These are phyloP conservation scores for Staurois parvus DNA, from an alignment of 2,797 vertebrate species.

Conservation along the genomic window DNA sequence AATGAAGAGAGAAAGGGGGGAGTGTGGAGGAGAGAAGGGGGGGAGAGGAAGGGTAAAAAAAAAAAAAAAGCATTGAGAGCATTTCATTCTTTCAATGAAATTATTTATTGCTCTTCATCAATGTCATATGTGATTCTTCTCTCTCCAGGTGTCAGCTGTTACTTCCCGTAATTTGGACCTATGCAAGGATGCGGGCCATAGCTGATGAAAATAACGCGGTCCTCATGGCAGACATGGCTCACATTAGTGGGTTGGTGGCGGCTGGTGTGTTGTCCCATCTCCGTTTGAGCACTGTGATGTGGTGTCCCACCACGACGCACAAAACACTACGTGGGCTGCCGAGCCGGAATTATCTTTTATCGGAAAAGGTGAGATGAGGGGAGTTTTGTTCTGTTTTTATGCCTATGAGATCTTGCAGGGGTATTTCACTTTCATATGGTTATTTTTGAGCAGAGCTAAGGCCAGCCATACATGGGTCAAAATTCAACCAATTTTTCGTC, in stretches of 20 bases:
- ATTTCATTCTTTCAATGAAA: too few relatives aligned
- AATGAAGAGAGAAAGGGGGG: too few relatives aligned
- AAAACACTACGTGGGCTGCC: slow-evolving; percentile 97
- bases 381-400: too few relatives aligned
- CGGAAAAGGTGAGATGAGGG: slow-evolving; percentile 83
- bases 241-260: slow-evolving; percentile 94
- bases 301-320: slow-evolving; percentile 94
- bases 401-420: too few relatives aligned
- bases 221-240: slow-evolving; percentile 96
- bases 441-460: too few relatives aligned
- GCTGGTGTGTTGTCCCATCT: slow-evolving; percentile 87
- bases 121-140: not conserved
- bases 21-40: too few relatives aligned
- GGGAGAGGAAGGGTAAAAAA: too few relatives aligned
- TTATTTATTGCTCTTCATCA: too few relatives aligned
- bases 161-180: slow-evolving; percentile 94
- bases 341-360: slow-evolving; percentile 93
- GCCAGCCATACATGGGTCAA: too few relatives aligned
- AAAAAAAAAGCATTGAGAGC: too few relatives aligned
- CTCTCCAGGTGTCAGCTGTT: slow-evolving; percentile 88
- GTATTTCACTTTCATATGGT: too few relatives aligned
- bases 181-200: slow-evolving; percentile 85
- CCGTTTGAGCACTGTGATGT: slow-evolving; percentile 92
- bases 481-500: too few relatives aligned
- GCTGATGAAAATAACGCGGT: slow-evolving; percentile 85